Percentiles rank a stretch among this genome's conserved stretches.
Evolutionary conservation across 30 jellyfish, hydroid and myxozoan genomes (phyloP).

Genomic region (Mastigias papua): DNA sequence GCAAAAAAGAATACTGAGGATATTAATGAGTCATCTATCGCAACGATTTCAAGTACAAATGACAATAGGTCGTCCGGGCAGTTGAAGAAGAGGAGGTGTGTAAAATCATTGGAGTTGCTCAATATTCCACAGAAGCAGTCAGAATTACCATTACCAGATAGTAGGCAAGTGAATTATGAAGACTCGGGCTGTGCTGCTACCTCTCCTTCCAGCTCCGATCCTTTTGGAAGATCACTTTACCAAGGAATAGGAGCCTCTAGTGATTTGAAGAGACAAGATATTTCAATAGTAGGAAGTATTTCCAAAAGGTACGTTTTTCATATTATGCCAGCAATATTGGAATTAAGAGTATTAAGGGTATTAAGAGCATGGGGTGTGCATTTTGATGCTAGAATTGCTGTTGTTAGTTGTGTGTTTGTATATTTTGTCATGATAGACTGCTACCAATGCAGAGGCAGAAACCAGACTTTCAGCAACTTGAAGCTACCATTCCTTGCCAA

Average conservation of each 20-base stretch:
- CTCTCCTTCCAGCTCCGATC: not conserved
- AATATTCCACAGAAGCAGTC: not conserved
- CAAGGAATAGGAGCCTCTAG: not conserved
- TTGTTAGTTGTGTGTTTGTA: too few relatives aligned
- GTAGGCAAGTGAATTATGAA: not conserved
- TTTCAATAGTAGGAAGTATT: not conserved
- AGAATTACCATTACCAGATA: not conserved
- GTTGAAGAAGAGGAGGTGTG: not conserved
- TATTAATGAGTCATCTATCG: not conserved
- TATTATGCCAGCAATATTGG: too few relatives aligned
- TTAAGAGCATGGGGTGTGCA: too few relatives aligned
- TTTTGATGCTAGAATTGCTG: too few relatives aligned
- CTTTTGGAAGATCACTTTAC: not conserved
- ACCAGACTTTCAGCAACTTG: too few relatives aligned
- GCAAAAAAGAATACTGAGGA: not conserved
- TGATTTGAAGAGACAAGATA: not conserved
- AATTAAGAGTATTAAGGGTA: too few relatives aligned
- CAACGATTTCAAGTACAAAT: not conserved
- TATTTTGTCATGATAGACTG: too few relatives aligned
- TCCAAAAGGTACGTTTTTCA: constrained; percentile 22
- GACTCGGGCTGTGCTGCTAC: not conserved
- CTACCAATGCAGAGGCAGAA: too few relatives aligned
- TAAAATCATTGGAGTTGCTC: not conserved
- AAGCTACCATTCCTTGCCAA: too few relatives aligned
- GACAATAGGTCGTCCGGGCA: not conserved